phyloP scores from a whole-genome alignment of 2,113 vertebrate species.

The Phaethon lepturus region DNA sequence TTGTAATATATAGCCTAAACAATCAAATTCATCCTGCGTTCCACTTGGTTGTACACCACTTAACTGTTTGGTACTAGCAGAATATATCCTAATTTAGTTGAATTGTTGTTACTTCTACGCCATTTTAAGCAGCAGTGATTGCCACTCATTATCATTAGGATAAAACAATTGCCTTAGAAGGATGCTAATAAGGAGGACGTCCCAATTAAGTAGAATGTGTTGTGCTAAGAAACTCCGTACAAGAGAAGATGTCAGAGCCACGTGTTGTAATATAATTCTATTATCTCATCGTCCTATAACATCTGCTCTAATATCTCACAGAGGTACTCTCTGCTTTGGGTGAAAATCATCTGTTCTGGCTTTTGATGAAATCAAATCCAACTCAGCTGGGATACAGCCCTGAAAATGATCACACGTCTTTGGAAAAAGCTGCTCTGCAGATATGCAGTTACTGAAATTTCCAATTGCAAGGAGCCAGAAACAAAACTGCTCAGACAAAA shows the following conservation, averaged over 20 bases:
- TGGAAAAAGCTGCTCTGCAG: not conserved
- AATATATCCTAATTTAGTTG: constrained; percentile 52
- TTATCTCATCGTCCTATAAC: not conserved
- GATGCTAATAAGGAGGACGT: constrained; percentile 1
- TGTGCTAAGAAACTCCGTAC: constrained; percentile 9
- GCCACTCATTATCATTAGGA: constrained; percentile 48
- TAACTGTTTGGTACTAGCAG: constrained; percentile 36
- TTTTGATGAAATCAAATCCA: not conserved
- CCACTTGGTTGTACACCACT: constrained; percentile 47
- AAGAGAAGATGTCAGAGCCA: not conserved
- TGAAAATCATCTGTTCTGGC: not conserved
- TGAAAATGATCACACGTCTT: not conserved
- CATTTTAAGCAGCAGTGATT: constrained; percentile 55
- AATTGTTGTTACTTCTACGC: constrained; percentile 55
- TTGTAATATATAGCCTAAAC: not conserved
- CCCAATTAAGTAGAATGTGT: constrained; percentile 31
- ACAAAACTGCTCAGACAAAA: not conserved
- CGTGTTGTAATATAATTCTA: not conserved
- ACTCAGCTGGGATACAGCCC: not conserved
- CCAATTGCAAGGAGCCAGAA: not conserved
- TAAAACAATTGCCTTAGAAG: constrained; percentile 26
- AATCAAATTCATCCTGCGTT: not conserved
- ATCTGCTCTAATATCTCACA: not conserved
- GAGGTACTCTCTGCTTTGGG: not conserved
- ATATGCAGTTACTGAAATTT: not conserved